Evolutionary conservation across 2,113 vertebrate genomes (phyloP), one percentile per base, ranked within the genome.

Genomic region (Malurus melanocephalus): DNA sequence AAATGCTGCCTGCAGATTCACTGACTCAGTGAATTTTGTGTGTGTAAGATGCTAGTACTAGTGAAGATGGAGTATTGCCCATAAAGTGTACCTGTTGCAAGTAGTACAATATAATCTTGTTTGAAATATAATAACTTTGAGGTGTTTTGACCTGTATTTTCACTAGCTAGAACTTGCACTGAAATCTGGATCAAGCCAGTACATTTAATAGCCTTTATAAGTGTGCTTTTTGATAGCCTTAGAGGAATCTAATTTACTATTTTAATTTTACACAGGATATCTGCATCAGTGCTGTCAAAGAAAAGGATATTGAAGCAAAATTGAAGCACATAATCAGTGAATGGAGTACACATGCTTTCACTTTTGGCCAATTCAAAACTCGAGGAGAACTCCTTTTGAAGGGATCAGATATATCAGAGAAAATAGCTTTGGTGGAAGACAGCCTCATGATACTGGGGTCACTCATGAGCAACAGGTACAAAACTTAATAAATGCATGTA

Each of bases 291-390:
- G 98, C 98, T 2, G 95, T 98, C 66, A 98, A 98, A 91, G 98
- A 98, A 94, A 96, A 97, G 16, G 98, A 98, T 93, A 98, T 98
- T 62, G 98, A 98, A 90, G 97, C 94, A 90, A 98, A 98, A 93
- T 78, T 98, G 78, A 97, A 97, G 80, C 96, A 97, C 1, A 94
- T 98, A 7, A 93, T 97, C 55, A 95, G 66, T 22, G 98, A 98
- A 92, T 98, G 98, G 98, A 97, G 79, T 85, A 64, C 85, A 61
- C 97, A 98, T 24, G 33, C 69, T 24, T 98, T 98, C 89, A 96
- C 84, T 74, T 98, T 98, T 46, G 73, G 96, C 40, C 67, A 97
- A 4, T 98, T 98, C 94, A 98, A 98, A 96, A 95, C 89, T 38
- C 92, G 98, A 80, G 98, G 98, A 76, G 98, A 98, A 48, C 97